Evolutionary conservation across 2,113 vertebrate species (phyloP).

Genomic region (Thermophis baileyi): DNA sequence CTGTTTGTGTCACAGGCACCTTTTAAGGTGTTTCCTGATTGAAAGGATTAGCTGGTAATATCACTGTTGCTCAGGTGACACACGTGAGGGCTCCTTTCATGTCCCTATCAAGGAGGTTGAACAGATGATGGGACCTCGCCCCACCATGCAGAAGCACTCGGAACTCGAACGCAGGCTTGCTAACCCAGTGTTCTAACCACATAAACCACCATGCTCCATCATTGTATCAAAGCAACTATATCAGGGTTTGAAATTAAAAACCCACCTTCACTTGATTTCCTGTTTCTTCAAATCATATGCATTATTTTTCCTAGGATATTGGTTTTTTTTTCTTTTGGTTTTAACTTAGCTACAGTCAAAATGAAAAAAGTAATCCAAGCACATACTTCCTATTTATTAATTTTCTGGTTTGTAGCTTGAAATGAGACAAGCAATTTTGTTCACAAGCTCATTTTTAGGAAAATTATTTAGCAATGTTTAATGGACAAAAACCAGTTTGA

Average conservation of each 20-base stretch:
- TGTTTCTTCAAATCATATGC: not conserved
- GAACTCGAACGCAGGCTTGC: too few relatives aligned
- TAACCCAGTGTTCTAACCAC: too few relatives aligned
- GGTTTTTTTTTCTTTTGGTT: not conserved
- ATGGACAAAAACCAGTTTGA: not conserved
- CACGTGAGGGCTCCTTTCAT: too few relatives aligned
- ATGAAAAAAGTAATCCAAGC: not conserved
- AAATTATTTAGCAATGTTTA: not conserved
- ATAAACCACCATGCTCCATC: too few relatives aligned
- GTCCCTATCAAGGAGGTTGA: too few relatives aligned
- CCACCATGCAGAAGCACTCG: too few relatives aligned
- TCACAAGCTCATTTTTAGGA: not conserved
- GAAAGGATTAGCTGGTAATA: too few relatives aligned
- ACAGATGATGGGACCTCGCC: too few relatives aligned
- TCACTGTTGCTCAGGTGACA: too few relatives aligned
- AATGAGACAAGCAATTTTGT: not conserved
- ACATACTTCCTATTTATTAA: not conserved
- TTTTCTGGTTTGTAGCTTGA: not conserved
- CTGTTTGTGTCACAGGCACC: too few relatives aligned
- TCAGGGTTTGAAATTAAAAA: not conserved
- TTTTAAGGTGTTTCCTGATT: too few relatives aligned
- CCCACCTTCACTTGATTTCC: not conserved
- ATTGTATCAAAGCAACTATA: not conserved
- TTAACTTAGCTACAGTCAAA: not conserved
- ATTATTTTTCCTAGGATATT: not conserved